Percentiles rank a stretch among this genome's conserved stretches.
Conservation (phyloP, 2,113 vertebrate species). For the Ranitomeya variabilis region DNA sequence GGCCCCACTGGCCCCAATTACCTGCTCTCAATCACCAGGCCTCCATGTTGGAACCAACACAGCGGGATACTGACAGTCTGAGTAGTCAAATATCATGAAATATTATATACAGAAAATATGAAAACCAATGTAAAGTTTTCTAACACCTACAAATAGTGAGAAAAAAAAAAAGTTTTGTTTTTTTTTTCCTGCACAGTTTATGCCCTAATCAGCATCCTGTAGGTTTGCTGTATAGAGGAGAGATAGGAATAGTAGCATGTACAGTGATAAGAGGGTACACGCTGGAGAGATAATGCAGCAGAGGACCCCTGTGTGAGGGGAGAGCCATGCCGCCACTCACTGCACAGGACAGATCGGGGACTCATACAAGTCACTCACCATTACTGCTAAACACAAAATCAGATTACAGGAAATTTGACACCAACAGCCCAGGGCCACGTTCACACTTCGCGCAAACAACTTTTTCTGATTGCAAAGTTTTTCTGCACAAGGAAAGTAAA, state of each 20-base stretch:
- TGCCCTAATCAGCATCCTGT: not conserved
- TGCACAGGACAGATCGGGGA: not conserved
- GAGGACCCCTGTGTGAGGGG: not conserved
- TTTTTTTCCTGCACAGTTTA: not conserved
- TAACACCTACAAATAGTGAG: not conserved
- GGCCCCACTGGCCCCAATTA: too few species aligned
- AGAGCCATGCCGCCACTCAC: not conserved
- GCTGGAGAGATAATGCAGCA: not conserved
- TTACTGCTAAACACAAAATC: not conserved
- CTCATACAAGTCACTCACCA: too few species aligned
- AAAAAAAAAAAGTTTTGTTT: not conserved
- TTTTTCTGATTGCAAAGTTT: too few species aligned
- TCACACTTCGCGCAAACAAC: too few species aligned
- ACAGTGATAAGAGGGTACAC: not conserved
- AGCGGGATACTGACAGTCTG: too few species aligned
- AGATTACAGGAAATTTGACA: not conserved
- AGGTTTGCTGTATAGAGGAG: not conserved
- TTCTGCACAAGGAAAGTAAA: too few species aligned
- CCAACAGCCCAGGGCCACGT: not conserved
- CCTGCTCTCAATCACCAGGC: too few species aligned
- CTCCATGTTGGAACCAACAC: too few species aligned
- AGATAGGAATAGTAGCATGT: constrained; percentile 1
- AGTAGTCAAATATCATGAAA: too few species aligned
- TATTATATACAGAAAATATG: too few species aligned
- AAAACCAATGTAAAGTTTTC: too few species aligned